Evolutionary conservation across 2,888 invertebrate genomes (phyloP).

Genomic region (Clostera curtula): DNA sequence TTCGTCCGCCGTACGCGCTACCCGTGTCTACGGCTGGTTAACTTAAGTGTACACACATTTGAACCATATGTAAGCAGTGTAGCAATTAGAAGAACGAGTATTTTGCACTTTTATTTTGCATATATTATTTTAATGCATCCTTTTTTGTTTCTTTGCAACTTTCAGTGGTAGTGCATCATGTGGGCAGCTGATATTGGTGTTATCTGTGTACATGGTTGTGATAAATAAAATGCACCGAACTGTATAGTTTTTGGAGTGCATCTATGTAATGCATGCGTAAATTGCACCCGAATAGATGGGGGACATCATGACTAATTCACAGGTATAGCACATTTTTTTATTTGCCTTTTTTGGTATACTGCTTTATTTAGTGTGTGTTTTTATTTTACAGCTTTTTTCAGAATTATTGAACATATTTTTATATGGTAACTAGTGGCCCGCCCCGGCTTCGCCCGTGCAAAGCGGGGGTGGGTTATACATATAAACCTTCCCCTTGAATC

Average conservation of each 20-base stretch:
- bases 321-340: conserved; percentile 65
- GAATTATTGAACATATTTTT: too few species aligned
- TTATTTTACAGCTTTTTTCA: too few species aligned
- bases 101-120: conserved; percentile 29
- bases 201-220: conserved; percentile 55
- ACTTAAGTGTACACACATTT: conserved; percentile 36
- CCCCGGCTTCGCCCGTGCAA: too few species aligned
- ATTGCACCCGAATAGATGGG: conserved; percentile 54
- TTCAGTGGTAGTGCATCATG: conserved; percentile 72
- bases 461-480: too few species aligned
- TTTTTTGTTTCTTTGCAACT: conserved; percentile 55
- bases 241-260: conserved; percentile 56
- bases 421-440: too few species aligned
- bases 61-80: conserved; percentile 28
- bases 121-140: conserved; percentile 53
- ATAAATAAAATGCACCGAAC: conserved; percentile 63
- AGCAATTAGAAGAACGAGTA: conserved; percentile 20
- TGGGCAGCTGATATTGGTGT: conserved; percentile 59
- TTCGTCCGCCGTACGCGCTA: conserved; percentile 52
- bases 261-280: conserved; percentile 69
- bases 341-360: conserved; percentile 25
- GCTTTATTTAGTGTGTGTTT: not conserved
- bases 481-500: too few species aligned
- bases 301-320: conserved; percentile 76
- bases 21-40: conserved; percentile 47